These are phyloP conservation scores for Trachymyrmex septentrionalis DNA, from an alignment of 1,140 invertebrate genomes.

Conservation along the genomic window DNA sequence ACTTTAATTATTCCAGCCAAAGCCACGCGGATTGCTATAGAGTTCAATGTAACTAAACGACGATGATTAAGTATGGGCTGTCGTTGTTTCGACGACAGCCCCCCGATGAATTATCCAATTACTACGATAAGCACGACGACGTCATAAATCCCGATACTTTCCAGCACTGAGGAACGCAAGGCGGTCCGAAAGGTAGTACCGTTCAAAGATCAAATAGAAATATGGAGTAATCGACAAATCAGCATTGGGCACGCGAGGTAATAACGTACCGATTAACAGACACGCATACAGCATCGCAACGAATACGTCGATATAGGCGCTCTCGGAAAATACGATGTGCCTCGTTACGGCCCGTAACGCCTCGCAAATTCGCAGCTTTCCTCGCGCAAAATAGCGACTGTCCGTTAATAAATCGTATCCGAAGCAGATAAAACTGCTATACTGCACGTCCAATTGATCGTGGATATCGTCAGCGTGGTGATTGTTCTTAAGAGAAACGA, in stretches of 20 bases:
- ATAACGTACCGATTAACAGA: conserved; percentile 1
- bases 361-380: conserved; percentile 42
- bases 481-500: conserved; percentile 67
- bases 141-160: conserved; percentile 23
- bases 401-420: conserved; percentile 58
- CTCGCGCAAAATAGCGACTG: not conserved
- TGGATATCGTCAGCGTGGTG: conserved; percentile 45
- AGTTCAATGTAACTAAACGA: conserved; percentile 50
- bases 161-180: conserved; percentile 3
- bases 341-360: conserved; percentile 40
- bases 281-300: conserved; percentile 54
- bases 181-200: conserved; percentile 16
- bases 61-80: conserved; percentile 31
- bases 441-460: conserved; percentile 66
- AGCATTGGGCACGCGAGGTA: conserved; percentile 37
- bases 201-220: conserved; percentile 4
- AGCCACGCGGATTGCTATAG: conserved; percentile 31
- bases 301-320: conserved; percentile 54
- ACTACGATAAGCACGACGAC: conserved; percentile 4
- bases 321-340: conserved; percentile 54
- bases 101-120: conserved; percentile 22
- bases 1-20: conserved; percentile 17
- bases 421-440: conserved; percentile 52
- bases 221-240: conserved; percentile 33
- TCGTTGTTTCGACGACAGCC: not conserved